Conservation (phyloP, 1,140 invertebrate genomes). For the Drosophila leontia region DNA sequence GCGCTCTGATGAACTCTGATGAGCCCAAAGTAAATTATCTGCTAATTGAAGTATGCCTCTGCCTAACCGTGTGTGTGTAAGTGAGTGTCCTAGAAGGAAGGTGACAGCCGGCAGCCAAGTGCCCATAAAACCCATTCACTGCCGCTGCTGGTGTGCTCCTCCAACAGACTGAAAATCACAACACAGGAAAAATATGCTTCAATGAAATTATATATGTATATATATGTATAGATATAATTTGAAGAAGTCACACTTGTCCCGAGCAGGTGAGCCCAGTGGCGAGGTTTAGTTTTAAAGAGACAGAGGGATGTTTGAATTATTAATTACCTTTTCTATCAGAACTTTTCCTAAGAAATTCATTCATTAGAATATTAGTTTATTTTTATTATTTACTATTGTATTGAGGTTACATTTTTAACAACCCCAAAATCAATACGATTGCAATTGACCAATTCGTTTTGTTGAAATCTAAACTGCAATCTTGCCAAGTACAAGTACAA, state of each 20-base stretch:
- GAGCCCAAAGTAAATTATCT: constrained; percentile 77
- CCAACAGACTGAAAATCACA: constrained; percentile 37
- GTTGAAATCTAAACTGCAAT: neutral
- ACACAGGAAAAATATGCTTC: constrained; percentile 47
- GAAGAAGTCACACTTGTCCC: constrained; percentile 9
- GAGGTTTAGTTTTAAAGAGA: neutral
- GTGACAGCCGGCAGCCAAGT: constrained; percentile 28
- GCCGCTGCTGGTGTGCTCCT: neutral
- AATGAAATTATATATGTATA: constrained; percentile 52
- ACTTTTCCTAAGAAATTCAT: neutral
- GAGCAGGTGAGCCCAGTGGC: constrained; percentile 4
- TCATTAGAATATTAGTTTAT: no score
- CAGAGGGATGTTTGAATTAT: neutral
- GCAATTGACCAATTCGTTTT: neutral
- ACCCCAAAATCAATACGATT: neutral
- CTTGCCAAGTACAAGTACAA: no score
- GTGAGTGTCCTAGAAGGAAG: constrained; percentile 7
- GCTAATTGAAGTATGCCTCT: constrained; percentile 75
- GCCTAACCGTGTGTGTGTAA: constrained; percentile 12
- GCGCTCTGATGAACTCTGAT: constrained; percentile 78
- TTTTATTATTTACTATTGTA: neutral
- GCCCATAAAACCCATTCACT: constrained; percentile 50
- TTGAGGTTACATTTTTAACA: neutral
- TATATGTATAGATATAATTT: constrained; percentile 32
- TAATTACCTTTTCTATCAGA: neutral